A percentile compares a stretch with the other conserved stretches of the same genome.
These are phyloP conservation scores for Brachylomia viminalis DNA, from an alignment of 2,888 invertebrate genomes.

Conservation along the genomic window DNA sequence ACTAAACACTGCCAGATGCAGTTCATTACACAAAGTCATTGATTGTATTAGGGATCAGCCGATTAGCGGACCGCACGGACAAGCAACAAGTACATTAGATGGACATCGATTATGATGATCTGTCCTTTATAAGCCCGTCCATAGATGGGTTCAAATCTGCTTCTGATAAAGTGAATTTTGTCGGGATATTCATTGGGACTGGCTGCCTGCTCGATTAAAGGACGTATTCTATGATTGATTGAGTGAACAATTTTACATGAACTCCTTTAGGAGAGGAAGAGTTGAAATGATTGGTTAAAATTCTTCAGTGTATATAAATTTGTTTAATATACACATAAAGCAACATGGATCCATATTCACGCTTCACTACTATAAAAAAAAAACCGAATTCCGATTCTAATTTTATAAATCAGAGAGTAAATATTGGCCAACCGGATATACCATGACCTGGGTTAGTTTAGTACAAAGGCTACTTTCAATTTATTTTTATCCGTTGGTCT, in stretches of 20 bases:
- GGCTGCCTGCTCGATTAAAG: not conserved
- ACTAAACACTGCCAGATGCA: conserved; percentile 5
- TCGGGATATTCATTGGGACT: not conserved
- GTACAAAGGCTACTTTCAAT: too few species aligned
- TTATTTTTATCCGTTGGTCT: too few species aligned
- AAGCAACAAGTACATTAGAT: conserved; percentile 60
- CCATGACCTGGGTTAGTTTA: not conserved
- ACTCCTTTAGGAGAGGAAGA: conserved; percentile 11
- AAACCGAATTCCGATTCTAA: too few species aligned
- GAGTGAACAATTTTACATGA: conserved; percentile 1
- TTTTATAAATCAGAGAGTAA: not conserved
- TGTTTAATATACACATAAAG: not conserved
- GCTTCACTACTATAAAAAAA: too few species aligned
- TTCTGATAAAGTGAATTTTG: conserved; percentile 37
- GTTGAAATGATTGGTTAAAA: not conserved
- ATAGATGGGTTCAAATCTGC: conserved; percentile 14
- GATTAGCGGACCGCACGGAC: conserved; percentile 30
- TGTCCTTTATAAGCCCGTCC: not conserved
- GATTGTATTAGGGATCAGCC: conserved; percentile 32
- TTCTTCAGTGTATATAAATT: not conserved
- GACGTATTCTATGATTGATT: conserved; percentile 3
- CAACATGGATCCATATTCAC: not conserved
- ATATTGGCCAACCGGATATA: not conserved
- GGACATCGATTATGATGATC: conserved; percentile 35
- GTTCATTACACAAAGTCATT: conserved; percentile 35